Conservation (phyloP, 1,140 invertebrate genomes). For the Chlorops oryzae region DNA sequence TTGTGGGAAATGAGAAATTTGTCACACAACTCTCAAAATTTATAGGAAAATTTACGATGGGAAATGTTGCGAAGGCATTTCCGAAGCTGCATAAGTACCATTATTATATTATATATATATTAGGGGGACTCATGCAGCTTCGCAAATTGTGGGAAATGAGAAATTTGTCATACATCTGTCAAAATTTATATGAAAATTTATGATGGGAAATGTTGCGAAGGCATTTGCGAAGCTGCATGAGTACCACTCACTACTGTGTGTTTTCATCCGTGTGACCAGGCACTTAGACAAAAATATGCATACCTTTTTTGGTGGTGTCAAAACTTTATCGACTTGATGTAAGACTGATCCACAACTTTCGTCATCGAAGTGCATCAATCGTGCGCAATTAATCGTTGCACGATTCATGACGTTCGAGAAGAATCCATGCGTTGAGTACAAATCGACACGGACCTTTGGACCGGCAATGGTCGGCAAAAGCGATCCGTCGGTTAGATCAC, state of each 20-base stretch:
- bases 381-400: slow-evolving; percentile 60
- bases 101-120: too few species aligned
- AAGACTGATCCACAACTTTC: slow-evolving; percentile 57
- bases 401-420: slow-evolving; percentile 51
- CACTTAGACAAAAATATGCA: not conserved
- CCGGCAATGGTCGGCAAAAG: slow-evolving; percentile 49
- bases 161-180: too few species aligned
- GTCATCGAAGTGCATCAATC: slow-evolving; percentile 55
- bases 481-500: slow-evolving; percentile 52
- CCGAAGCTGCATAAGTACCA: too few species aligned
- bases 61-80: too few species aligned
- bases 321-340: slow-evolving; percentile 54
- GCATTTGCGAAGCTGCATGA: too few species aligned
- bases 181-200: too few species aligned
- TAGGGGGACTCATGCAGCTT: too few species aligned
- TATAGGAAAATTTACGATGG: too few species aligned
- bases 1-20: too few species aligned
- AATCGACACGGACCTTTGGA: slow-evolving; percentile 52
- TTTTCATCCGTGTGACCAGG: not conserved
- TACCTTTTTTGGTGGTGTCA: slow-evolving; percentile 51
- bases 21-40: too few species aligned
- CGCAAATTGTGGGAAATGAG: too few species aligned
- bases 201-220: too few species aligned
- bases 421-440: slow-evolving; percentile 54
- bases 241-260: not conserved